Conservation (phyloP, 2,113 vertebrate species). For the Callionymus lyra region DNA sequence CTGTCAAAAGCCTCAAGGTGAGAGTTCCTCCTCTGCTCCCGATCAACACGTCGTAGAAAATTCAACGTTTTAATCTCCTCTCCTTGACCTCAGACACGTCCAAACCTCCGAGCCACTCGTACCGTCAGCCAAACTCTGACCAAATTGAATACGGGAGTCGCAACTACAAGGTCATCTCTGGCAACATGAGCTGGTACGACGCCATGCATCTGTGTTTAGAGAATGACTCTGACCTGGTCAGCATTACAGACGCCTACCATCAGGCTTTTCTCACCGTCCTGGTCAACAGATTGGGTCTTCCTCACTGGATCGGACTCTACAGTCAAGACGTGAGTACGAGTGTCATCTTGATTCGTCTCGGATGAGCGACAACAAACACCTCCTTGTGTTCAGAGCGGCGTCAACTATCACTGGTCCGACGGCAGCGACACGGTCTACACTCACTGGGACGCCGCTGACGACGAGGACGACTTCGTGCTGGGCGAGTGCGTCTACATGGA, state of each 20-base stretch:
- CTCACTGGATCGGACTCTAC: constrained; percentile 88
- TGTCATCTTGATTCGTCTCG: too few species aligned
- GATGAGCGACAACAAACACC: neutral
- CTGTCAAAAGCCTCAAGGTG: constrained; percentile 86
- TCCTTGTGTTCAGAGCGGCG: constrained; percentile 65
- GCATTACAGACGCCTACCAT: constrained; percentile 81
- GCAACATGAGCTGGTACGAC: constrained; percentile 86
- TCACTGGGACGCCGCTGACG: constrained; percentile 69
- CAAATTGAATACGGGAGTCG: constrained; percentile 77
- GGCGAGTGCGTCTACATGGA: constrained; percentile 85
- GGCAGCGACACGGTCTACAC: constrained; percentile 76
- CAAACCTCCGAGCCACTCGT: constrained; percentile 62
- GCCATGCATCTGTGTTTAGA: constrained; percentile 74
- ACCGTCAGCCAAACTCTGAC: constrained; percentile 64
- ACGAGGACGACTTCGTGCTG: constrained; percentile 59
- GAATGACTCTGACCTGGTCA: constrained; percentile 73
- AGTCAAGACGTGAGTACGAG: constrained; percentile 79
- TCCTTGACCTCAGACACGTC: constrained; percentile 46
- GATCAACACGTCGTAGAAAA: neutral
- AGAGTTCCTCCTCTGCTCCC: constrained; percentile 11
- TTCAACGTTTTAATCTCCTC: neutral
- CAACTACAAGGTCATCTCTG: constrained; percentile 75
- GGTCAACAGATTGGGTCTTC: constrained; percentile 69
- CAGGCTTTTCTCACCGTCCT: constrained; percentile 89
- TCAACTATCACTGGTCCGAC: constrained; percentile 83